Evolutionary conservation across 2,888 invertebrate genomes (phyloP), one percentile per base, ranked within the genome.

Genomic region (Campoplex nolae): DNA sequence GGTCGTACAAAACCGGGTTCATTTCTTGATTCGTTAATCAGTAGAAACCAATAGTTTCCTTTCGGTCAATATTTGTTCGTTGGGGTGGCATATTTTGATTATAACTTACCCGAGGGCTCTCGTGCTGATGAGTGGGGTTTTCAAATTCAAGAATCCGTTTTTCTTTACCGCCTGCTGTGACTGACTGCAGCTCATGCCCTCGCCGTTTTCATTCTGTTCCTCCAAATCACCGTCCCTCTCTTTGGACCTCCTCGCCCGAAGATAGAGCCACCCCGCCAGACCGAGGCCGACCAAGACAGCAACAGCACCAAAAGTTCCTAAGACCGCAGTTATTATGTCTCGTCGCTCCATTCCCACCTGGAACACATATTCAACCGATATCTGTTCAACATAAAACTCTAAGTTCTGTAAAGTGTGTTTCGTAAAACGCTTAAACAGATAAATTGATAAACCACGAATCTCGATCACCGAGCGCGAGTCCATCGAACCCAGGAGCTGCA

Each of bases 101-200:
- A 28, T 32, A 23, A 96, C 97, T 97, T 94, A 97, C 97, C 97
- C 97, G 82, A 97, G 94, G 38, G 97, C 96, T 92, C 97, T 97
- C 16, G 97, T 97, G 90, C 96, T 96, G 90, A 97, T 97, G 77
- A 97, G 95, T 0, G 97, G 97, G 23, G 97, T 97, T 94, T 97
- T 97, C 91, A 97, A 93, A 90, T 95, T 97, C 80, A 97, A 95
- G 91, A 97, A 97, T 58, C 97, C 97, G 90, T 97, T 97, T 89
- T 95, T 96, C 91, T 96, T 96, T 85, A 88, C 88, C 8, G 90
- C 83, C 13, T 90, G 89, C 56, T 91, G 90, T 45, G 90, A 89
- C 67, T 88, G 91, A 85, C 82, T 85, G 78, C 90, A 89, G 75
- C 89, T 88, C 58, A 95, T 95, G 65, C 95, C 95, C 81, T 95